Evolutionary conservation across 1,140 invertebrate species (phyloP).

Genomic region (Brachionus manjavacas): DNA sequence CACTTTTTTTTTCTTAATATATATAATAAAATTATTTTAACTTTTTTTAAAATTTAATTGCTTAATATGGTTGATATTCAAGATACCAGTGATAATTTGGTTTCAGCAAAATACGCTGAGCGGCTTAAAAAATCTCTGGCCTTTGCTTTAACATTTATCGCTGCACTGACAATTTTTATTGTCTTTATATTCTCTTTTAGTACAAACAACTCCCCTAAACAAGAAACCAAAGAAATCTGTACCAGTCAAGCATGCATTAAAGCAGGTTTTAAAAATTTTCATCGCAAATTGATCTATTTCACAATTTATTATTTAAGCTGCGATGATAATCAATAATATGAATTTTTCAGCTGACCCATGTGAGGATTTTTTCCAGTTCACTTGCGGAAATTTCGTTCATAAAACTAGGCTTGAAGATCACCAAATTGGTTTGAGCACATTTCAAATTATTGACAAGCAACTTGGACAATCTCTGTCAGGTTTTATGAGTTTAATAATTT

Average conservation of each 20-base stretch:
- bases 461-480: not conserved
- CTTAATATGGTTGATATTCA: not conserved
- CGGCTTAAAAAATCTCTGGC: not conserved
- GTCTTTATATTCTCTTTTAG: not conserved
- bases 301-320: not conserved
- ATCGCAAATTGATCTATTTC: not conserved
- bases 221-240: not conserved
- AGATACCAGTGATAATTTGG: not conserved
- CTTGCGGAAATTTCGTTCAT: conserved; percentile 56
- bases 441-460: not conserved
- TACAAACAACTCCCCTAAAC: not conserved
- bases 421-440: not conserved
- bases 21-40: not conserved
- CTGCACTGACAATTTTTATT: not conserved
- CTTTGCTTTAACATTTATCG: not conserved
- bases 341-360: conserved; percentile 60
- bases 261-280: not conserved
- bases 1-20: not conserved
- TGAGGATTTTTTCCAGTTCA: conserved; percentile 62
- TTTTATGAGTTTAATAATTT: not conserved
- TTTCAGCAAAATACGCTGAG: conserved; percentile 11
- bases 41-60: not conserved
- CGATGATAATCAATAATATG: conserved; percentile 56
- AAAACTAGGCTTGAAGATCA: conserved; percentile 1
- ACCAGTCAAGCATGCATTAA: not conserved